phyloP scores from a whole-genome alignment of 30 jellyfish, hydroid and myxozoan genomes.

The Calvadosia cruxmelitensis region DNA sequence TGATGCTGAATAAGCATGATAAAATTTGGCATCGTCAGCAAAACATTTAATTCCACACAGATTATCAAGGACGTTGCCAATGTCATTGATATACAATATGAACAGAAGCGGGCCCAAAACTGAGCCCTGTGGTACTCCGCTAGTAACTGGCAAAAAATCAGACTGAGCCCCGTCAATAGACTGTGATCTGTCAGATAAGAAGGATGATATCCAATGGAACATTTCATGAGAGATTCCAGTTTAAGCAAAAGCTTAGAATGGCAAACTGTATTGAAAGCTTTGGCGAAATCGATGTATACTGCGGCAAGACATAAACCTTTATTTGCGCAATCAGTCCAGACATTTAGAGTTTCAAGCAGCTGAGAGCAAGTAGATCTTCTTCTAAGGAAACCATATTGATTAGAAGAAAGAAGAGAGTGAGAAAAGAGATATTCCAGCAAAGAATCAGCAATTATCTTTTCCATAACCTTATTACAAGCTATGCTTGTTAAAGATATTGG shows the following conservation, averaged over 20 bases:
- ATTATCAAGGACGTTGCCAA: neutral
- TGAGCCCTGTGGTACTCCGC: neutral
- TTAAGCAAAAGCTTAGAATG: neutral
- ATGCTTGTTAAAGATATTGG: neutral
- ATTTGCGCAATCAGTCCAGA: neutral
- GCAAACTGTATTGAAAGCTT: neutral
- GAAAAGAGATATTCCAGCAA: too few relatives aligned
- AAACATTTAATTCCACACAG: neutral
- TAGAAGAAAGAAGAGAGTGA: too few relatives aligned
- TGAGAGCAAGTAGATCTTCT: neutral
- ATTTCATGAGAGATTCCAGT: neutral
- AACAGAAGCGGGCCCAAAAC: neutral
- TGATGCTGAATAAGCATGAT: neutral
- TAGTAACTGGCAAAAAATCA: neutral
- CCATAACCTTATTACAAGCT: neutral
- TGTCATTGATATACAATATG: neutral
- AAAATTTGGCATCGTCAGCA: neutral
- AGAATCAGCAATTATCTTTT: too few relatives aligned
- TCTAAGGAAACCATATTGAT: neutral
- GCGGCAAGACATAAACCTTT: neutral
- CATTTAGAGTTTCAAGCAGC: neutral
- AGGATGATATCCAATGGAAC: neutral
- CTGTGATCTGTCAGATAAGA: neutral
- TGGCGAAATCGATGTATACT: neutral
- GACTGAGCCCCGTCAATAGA: neutral